These are phyloP conservation scores for Tetragonula carbonaria DNA, from an alignment of 2,888 invertebrate genomes.

Conservation along the genomic window DNA sequence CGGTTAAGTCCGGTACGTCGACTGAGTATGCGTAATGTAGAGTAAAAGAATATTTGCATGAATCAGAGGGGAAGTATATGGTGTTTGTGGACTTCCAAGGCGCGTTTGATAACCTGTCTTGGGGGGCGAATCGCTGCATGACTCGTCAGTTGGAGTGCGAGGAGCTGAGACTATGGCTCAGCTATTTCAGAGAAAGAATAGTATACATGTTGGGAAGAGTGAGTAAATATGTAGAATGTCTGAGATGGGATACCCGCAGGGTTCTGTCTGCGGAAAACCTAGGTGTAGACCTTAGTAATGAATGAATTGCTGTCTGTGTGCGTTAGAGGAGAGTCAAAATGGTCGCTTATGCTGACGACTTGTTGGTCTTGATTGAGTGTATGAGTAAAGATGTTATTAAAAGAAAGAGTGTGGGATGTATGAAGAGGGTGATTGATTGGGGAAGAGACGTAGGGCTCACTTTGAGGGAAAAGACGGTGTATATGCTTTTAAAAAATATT, in stretches of 20 bases:
- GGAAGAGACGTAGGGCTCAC: too few species aligned
- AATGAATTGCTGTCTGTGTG: too few species aligned
- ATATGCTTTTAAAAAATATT: too few species aligned
- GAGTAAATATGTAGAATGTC: not conserved
- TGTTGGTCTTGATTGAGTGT: too few species aligned
- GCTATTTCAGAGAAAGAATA: not conserved
- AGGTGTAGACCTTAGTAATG: too few species aligned
- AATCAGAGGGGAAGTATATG: not conserved
- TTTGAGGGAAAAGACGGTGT: too few species aligned
- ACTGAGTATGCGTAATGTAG: not conserved
- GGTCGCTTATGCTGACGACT: not conserved
- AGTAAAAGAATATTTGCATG: not conserved
- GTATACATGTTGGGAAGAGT: not conserved
- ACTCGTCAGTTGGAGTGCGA: not conserved
- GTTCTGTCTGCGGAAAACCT: too few species aligned
- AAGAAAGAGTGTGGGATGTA: too few species aligned
- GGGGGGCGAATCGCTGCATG: not conserved
- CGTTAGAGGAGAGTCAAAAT: not conserved
- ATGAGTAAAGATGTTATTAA: too few species aligned
- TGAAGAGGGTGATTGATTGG: too few species aligned
- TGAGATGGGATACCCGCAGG: not conserved
- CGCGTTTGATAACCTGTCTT: not conserved
- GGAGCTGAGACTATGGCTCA: not conserved
- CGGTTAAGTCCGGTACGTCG: not conserved
- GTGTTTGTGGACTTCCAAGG: not conserved